Evolutionary conservation across 1,140 invertebrate genomes (phyloP).

Genomic region (Periplaneta americana): DNA sequence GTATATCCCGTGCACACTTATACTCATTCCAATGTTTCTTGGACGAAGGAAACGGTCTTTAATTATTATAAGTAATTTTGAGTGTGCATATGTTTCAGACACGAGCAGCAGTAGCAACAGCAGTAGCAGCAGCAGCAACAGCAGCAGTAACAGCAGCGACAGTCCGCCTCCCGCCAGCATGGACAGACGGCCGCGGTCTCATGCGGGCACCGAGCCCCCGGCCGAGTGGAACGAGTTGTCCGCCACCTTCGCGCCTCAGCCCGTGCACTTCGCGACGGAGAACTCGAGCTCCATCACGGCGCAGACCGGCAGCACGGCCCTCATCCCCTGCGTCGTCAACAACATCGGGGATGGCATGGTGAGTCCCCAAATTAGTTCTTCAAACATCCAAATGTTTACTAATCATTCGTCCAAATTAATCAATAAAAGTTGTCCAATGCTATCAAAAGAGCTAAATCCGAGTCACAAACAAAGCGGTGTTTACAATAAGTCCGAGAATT

Average conservation of each 20-base stretch:
- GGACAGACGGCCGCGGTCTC: background rate
- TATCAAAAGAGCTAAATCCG: too few relatives aligned
- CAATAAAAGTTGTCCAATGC: too few relatives aligned
- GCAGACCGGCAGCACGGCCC: conserved; percentile 74
- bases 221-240: background rate
- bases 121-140: background rate
- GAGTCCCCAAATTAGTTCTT: too few relatives aligned
- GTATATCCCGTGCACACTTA: too few relatives aligned
- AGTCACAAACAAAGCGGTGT: too few relatives aligned
- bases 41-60: background rate
- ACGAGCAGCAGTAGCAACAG: background rate
- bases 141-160: background rate
- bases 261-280: conserved; percentile 59
- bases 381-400: too few relatives aligned
- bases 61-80: background rate
- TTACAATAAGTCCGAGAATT: too few relatives aligned
- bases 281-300: conserved; percentile 74
- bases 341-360: conserved; percentile 82
- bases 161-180: background rate
- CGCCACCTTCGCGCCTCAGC: background rate
- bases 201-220: background rate
- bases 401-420: too few relatives aligned
- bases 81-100: background rate
- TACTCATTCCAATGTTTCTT: too few relatives aligned
- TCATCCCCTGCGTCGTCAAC: conserved; percentile 73